Percentiles rank a stretch among this genome's conserved stretches.
Evolutionary conservation across 2,888 invertebrate genomes (phyloP).

Genomic region (Galeopsomyia nigrocyanea): DNA sequence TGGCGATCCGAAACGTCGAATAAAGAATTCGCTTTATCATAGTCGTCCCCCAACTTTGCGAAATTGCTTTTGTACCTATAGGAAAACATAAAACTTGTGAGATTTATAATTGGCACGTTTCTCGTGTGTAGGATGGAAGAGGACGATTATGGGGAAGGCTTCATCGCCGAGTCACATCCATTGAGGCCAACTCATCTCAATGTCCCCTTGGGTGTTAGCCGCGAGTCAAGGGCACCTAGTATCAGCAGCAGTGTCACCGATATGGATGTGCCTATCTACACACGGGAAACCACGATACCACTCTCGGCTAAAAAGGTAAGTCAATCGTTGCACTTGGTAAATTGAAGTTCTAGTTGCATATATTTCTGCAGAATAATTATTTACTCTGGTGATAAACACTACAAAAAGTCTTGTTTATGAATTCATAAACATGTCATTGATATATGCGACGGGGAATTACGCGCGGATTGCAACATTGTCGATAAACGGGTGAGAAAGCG

Average conservation of each 20-base stretch:
- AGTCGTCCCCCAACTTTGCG: too few relatives aligned
- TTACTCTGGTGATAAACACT: background rate
- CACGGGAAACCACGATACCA: constrained; percentile 66
- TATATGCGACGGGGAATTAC: too few relatives aligned
- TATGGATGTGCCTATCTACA: constrained; percentile 73
- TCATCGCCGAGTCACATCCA: constrained; percentile 72
- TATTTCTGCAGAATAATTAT: background rate
- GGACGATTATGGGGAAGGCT: constrained; percentile 71
- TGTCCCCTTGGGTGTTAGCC: constrained; percentile 64
- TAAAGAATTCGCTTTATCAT: too few relatives aligned
- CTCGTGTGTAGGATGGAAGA: constrained; percentile 56
- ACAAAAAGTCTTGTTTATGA: too few relatives aligned
- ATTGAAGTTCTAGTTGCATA: background rate
- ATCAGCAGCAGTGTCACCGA: constrained; percentile 73
- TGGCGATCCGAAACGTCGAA: too few relatives aligned
- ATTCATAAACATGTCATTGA: too few relatives aligned
- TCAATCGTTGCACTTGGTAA: background rate
- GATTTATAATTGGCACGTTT: too few relatives aligned
- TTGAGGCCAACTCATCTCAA: constrained; percentile 70
- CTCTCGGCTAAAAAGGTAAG: constrained; percentile 59
- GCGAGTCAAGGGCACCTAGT: constrained; percentile 68
- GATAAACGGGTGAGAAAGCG: constrained; percentile 12
- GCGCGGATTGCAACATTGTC: too few relatives aligned
- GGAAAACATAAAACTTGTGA: too few relatives aligned
- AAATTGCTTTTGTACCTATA: too few relatives aligned